Base-by-base conservation (phyloP, 2,113 vertebrate genomes). In the Diadophis punctatus region DNA sequence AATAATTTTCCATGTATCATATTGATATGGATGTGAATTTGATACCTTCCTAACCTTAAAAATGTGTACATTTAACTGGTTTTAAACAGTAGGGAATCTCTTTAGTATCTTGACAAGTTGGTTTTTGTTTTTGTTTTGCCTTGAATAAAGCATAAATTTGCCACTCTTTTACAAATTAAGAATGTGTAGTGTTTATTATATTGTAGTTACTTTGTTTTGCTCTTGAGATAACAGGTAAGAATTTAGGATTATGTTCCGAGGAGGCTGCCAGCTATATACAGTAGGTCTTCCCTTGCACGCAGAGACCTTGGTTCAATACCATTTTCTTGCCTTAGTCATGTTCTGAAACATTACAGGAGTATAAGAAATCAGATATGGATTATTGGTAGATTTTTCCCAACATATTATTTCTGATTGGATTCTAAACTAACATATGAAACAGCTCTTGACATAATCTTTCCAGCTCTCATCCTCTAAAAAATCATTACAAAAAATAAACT, bases 281-380 rank as follows among this genome's bases (percentile, higher is more conserved):
- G 48, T 48, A 91, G 52, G 34, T 60, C 92, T 97, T 95, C 68
- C 86, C 25, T 0, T 94, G 96, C 94, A 96, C 95, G 92, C 93
- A 90, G 90, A 94, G 94, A 92, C 92, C 93, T 16, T 88, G 94
- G 96, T 43, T 96, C 91, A 91, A 89, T 68, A 95, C 91, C 91
- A 52, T 92, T 91, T 95, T 88, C 39, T 84, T 94, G 49, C 93
- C 23, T 94, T 95, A 96, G 96, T 94, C 90, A 96, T 96, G 95
- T 90, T 88, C 80, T 96, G 84, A 95, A 93, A 39, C 10, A 87
- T 87, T 94, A 90, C 84, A 87, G 84, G 84, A 22, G 90, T 34
- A 27, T 52, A 10, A 94, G 8, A 94, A 89, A 30, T 48, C 30
- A 90, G 86, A 68, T 95, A 56, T 92, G 39, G 18, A 11, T 94